These are phyloP conservation scores for Esox lucius DNA, from an alignment of 2,797 vertebrate species.

Conservation along the genomic window DNA sequence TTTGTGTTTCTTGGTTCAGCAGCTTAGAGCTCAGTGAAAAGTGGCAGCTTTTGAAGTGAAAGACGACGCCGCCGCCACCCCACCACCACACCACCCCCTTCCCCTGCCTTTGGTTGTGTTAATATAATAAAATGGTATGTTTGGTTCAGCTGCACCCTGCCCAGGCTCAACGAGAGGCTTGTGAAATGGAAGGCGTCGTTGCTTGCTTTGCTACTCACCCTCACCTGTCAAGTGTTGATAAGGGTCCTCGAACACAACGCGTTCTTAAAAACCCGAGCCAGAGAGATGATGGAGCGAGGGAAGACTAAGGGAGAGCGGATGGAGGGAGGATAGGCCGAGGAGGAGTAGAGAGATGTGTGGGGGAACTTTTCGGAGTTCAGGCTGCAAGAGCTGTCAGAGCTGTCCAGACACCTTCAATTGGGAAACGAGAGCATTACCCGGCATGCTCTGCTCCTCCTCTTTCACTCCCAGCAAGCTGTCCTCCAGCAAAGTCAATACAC, in stretches of 20 bases:
- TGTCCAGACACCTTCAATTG: background rate
- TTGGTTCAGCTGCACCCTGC: background rate
- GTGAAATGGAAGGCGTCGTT: background rate
- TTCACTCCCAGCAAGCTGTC: background rate
- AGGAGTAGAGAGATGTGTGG: background rate
- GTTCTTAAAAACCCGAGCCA: background rate
- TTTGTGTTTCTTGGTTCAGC: background rate
- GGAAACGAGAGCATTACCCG: background rate
- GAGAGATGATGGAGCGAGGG: background rate
- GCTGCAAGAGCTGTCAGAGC: background rate
- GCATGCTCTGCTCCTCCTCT: background rate
- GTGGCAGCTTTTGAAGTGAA: background rate
- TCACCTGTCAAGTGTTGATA: background rate
- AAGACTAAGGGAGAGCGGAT: background rate
- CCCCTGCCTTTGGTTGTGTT: background rate
- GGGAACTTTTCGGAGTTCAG: slow-evolving; percentile 3
- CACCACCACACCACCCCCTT: background rate
- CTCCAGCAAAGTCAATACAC: background rate
- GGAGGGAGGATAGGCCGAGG: background rate
- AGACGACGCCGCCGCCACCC: background rate
- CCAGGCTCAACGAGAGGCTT: background rate
- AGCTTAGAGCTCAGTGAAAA: background rate
- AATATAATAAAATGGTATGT: background rate
- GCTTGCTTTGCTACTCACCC: background rate
- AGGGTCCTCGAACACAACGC: background rate